A percentile compares a stretch with the other conserved stretches of the same genome.
Conservation (phyloP, 2,888 invertebrate species). For the Leptopterna dolabrata region DNA sequence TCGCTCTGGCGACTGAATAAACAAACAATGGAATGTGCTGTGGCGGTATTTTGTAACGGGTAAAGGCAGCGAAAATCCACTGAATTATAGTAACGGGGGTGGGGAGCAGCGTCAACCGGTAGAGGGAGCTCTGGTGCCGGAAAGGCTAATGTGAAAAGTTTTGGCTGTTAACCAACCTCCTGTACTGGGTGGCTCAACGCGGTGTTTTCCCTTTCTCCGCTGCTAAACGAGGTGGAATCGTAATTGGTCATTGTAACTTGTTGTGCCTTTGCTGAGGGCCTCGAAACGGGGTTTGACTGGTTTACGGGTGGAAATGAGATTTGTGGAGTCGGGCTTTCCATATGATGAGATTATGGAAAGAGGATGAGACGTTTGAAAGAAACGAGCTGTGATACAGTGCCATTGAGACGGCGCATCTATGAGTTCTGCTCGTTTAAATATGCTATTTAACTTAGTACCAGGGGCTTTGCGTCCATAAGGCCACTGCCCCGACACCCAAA, state of each 20-base stretch:
- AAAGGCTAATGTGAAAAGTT: conserved; percentile 3
- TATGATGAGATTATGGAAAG: no score
- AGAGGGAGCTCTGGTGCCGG: not conserved
- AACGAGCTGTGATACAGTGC: no score
- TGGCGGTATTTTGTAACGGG: not conserved
- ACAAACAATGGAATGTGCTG: not conserved
- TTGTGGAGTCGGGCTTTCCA: no score
- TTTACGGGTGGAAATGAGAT: not conserved
- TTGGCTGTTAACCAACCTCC: not conserved
- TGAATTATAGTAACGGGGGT: not conserved
- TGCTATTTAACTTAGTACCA: no score
- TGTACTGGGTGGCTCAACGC: not conserved
- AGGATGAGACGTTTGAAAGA: no score
- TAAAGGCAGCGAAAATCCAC: not conserved
- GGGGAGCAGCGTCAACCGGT: not conserved
- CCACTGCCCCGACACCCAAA: no score
- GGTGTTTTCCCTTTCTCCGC: not conserved
- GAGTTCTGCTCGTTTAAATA: no score
- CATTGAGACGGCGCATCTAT: no score
- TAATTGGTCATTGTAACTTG: not conserved
- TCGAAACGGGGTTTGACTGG: not conserved
- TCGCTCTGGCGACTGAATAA: not conserved
- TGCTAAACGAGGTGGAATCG: not conserved
- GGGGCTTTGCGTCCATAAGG: no score
- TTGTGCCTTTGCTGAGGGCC: not conserved